Conservation (phyloP, 2,888 invertebrate genomes). For the Nowickia ferox region DNA sequence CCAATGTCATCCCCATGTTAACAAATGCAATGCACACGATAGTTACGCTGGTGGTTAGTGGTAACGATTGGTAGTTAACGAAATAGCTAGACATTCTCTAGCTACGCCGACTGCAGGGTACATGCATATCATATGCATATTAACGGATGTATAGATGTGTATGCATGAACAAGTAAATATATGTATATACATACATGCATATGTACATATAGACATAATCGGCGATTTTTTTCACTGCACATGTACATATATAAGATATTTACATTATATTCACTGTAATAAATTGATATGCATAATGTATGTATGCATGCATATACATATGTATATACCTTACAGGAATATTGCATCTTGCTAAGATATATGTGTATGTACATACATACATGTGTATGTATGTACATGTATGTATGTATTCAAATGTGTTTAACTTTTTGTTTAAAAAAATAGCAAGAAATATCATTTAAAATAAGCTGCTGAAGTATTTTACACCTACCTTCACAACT, state of each 20-base stretch:
- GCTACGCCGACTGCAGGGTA: too few relatives aligned
- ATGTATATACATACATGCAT: not conserved
- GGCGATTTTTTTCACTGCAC: not conserved
- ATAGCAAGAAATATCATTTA: not conserved
- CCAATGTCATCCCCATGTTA: too few relatives aligned
- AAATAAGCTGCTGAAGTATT: not conserved
- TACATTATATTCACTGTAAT: not conserved
- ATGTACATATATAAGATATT: slow-evolving; percentile 3
- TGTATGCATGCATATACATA: not conserved
- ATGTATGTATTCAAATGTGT: not conserved
- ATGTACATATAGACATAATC: slow-evolving; percentile 7
- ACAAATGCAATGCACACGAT: too few relatives aligned
- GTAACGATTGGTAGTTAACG: too few relatives aligned
- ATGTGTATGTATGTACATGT: not conserved
- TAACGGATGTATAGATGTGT: too few relatives aligned
- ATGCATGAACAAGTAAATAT: too few relatives aligned
- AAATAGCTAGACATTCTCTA: too few relatives aligned
- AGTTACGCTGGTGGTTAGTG: too few relatives aligned
- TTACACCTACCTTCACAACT: slow-evolving; percentile 74
- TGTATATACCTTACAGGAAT: slow-evolving; percentile 29
- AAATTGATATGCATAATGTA: not conserved
- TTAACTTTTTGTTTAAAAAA: not conserved
- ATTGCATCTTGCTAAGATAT: slow-evolving; percentile 21
- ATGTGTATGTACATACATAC: not conserved
- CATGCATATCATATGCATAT: too few relatives aligned